Conservation (phyloP, 2,797 vertebrate species). For the Anas flavirostris region DNA sequence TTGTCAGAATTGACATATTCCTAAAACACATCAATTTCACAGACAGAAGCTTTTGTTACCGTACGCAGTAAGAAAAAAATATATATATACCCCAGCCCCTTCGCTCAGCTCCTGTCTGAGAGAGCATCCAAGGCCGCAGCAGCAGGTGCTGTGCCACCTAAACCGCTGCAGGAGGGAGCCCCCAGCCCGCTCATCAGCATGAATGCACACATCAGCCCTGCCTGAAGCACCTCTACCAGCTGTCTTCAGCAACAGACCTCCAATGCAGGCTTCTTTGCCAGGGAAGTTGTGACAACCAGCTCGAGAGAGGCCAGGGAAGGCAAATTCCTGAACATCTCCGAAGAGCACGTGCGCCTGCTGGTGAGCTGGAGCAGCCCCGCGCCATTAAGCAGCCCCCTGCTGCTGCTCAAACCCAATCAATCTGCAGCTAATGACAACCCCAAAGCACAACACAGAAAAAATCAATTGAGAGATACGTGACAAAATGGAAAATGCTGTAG, state of each 20-base stretch:
- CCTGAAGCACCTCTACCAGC: accelerated
- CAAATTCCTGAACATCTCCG: not conserved
- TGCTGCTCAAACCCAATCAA: not conserved
- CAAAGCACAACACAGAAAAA: constrained; percentile 40
- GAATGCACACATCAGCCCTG: not conserved
- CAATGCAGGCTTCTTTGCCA: not conserved
- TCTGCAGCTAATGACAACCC: constrained; percentile 55
- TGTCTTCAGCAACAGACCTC: not conserved
- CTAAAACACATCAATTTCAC: not conserved
- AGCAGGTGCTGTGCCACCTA: not conserved
- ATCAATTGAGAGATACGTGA: constrained; percentile 60
- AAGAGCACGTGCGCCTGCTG: too few relatives aligned
- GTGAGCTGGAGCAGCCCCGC: not conserved
- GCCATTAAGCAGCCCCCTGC: not conserved
- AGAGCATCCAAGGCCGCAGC: not conserved
- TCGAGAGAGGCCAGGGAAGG: not conserved
- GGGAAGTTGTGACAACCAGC: not conserved
- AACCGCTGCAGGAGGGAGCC: not conserved
- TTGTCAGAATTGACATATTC: not conserved
- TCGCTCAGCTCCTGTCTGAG: not conserved
- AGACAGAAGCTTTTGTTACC: not conserved
- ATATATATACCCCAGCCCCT: not conserved
- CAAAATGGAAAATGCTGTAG: constrained; percentile 66
- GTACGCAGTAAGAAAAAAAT: accelerated
- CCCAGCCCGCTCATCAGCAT: too few relatives aligned